Evolutionary conservation across 2,888 invertebrate species (phyloP).

Genomic region (Pterostichus niger): DNA sequence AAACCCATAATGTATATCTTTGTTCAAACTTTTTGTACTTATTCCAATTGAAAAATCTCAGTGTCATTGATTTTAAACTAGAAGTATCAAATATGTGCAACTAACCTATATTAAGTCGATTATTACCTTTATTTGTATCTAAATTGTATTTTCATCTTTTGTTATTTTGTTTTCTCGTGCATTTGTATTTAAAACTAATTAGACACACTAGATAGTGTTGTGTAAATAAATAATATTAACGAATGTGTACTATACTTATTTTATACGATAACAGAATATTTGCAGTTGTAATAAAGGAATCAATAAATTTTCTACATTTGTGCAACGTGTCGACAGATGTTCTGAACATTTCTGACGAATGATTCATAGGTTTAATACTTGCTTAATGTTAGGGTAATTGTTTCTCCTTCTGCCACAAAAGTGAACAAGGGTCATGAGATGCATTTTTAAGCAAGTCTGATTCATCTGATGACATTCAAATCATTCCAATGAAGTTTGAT

Average conservation of each 20-base stretch:
- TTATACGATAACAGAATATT: neutral
- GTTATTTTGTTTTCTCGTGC: too few species aligned
- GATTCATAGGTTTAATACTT: slow-evolving; percentile 51
- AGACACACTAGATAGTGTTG: neutral
- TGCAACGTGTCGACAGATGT: slow-evolving; percentile 42
- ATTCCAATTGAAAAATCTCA: too few species aligned
- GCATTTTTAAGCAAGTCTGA: slow-evolving; percentile 41
- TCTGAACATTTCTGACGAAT: slow-evolving; percentile 48
- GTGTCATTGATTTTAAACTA: too few species aligned
- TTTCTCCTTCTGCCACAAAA: slow-evolving; percentile 21
- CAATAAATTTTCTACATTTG: slow-evolving; percentile 44
- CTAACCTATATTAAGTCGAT: too few species aligned
- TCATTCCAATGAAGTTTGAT: slow-evolving; percentile 13
- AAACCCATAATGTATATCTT: too few species aligned
- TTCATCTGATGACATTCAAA: slow-evolving; percentile 8
- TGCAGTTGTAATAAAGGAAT: slow-evolving; percentile 32
- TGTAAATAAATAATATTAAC: neutral
- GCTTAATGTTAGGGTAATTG: slow-evolving; percentile 39
- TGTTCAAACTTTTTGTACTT: too few species aligned
- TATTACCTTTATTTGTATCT: too few species aligned
- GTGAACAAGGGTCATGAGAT: slow-evolving; percentile 35
- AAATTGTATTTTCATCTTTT: too few species aligned
- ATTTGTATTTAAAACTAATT: neutral
- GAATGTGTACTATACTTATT: neutral
- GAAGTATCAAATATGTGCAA: too few species aligned